Conservation (phyloP, 1,140 invertebrate genomes). For the Drosophila bipectinata region DNA sequence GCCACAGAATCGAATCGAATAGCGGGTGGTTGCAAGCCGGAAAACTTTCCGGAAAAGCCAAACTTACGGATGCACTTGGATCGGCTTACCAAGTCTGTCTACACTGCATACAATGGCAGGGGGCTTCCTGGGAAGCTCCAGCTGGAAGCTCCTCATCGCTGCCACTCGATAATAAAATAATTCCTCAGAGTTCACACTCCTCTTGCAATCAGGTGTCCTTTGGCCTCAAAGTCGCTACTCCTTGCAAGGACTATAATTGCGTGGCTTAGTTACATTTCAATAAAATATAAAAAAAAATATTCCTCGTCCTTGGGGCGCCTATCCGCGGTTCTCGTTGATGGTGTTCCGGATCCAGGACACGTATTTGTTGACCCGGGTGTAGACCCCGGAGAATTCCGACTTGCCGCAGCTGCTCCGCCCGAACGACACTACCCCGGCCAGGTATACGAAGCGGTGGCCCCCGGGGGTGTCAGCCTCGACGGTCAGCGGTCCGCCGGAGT, state of each 20-base stretch:
- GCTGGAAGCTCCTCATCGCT: not conserved
- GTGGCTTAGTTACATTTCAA: not conserved
- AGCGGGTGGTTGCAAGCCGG: not conserved
- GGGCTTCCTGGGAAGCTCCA: not conserved
- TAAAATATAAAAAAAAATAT: not conserved
- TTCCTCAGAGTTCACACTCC: too few relatives aligned
- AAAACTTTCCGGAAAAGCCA: not conserved
- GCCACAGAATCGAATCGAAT: slow-evolving; percentile 45
- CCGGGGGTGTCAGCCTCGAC: slow-evolving; percentile 34
- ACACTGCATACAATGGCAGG: not conserved
- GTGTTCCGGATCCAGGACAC: slow-evolving; percentile 64
- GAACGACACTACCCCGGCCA: slow-evolving; percentile 59
- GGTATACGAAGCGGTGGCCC: slow-evolving; percentile 47
- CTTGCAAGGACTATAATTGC: too few relatives aligned
- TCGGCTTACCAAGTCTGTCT: slow-evolving; percentile 9
- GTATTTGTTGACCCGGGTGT: slow-evolving; percentile 55
- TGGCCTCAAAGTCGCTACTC: too few relatives aligned
- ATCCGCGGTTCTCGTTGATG: slow-evolving; percentile 39
- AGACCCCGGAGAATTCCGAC: slow-evolving; percentile 48
- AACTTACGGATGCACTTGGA: slow-evolving; percentile 31
- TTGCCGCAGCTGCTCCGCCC: slow-evolving; percentile 40
- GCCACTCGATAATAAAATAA: not conserved
- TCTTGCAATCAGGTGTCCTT: too few relatives aligned
- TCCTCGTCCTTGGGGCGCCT: not conserved
- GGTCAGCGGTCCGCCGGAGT: slow-evolving; percentile 72